These are phyloP conservation scores for Cyclura pinguis DNA, from an alignment of 2,797 vertebrate genomes.

Conservation along the genomic window DNA sequence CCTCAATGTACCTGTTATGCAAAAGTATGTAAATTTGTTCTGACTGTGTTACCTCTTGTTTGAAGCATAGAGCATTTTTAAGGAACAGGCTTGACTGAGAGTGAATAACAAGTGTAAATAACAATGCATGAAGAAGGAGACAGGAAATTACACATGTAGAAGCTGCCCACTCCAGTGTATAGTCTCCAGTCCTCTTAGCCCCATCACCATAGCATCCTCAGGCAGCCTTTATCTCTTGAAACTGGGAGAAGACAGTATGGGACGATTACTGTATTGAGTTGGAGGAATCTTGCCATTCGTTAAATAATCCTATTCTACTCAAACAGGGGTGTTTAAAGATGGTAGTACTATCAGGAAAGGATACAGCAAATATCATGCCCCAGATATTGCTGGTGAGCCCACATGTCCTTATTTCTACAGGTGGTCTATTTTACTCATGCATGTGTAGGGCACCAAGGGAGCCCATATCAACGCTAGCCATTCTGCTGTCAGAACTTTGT, in stretches of 20 bases:
- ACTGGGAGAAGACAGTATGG: background rate
- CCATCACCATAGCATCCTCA: no score
- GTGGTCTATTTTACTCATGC: background rate
- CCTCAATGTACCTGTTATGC: background rate
- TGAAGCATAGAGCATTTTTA: background rate
- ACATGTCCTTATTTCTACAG: background rate
- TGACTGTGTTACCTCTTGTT: background rate
- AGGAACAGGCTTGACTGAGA: background rate
- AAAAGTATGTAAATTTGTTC: background rate
- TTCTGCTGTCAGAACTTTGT: background rate
- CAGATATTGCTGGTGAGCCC: background rate
- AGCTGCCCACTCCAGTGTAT: background rate
- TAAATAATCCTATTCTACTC: background rate
- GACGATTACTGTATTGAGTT: background rate
- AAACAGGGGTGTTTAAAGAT: background rate
- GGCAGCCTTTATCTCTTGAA: background rate
- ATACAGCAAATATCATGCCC: background rate
- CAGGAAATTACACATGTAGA: background rate
- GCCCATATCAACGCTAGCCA: background rate
- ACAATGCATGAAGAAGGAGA: background rate
- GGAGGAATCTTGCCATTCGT: background rate
- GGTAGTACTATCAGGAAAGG: background rate
- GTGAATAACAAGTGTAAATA: background rate
- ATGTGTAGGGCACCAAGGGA: background rate
- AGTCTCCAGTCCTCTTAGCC: background rate